These are phyloP conservation scores for Bubalus kerabau DNA, from an alignment of 2,113 vertebrate species.

Conservation along the genomic window DNA sequence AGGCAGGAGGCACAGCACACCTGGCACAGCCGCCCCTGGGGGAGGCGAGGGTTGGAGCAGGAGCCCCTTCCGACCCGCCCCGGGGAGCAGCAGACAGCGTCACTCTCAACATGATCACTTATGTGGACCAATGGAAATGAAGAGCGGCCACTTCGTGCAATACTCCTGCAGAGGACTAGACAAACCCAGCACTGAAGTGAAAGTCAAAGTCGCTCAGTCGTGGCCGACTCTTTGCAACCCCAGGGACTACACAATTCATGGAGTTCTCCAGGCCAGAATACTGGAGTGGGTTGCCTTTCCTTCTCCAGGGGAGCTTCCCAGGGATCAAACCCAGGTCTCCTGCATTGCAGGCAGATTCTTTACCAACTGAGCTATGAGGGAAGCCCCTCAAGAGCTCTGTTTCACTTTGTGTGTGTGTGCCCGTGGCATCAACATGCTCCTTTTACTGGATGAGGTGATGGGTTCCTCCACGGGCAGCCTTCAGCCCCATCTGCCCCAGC, in stretches of 20 bases:
- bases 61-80: neutral
- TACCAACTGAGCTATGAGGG: neutral
- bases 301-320: neutral
- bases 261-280: neutral
- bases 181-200: neutral
- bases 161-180: neutral
- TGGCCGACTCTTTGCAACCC: neutral
- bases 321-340: neutral
- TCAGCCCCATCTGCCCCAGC: neutral
- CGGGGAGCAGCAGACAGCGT: neutral
- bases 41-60: neutral
- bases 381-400: neutral
- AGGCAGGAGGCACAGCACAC: neutral
- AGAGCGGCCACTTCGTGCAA: neutral
- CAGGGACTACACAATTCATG: rapidly evolving
- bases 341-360: neutral
- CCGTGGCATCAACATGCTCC: neutral
- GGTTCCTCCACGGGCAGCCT: neutral
- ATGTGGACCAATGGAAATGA: neutral
- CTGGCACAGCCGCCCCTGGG: rapidly evolving
- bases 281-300: neutral
- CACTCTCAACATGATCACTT: neutral
- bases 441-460: neutral
- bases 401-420: neutral
- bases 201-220: neutral